Conservation (phyloP, 2,113 vertebrate species). For the Vimba vimba region DNA sequence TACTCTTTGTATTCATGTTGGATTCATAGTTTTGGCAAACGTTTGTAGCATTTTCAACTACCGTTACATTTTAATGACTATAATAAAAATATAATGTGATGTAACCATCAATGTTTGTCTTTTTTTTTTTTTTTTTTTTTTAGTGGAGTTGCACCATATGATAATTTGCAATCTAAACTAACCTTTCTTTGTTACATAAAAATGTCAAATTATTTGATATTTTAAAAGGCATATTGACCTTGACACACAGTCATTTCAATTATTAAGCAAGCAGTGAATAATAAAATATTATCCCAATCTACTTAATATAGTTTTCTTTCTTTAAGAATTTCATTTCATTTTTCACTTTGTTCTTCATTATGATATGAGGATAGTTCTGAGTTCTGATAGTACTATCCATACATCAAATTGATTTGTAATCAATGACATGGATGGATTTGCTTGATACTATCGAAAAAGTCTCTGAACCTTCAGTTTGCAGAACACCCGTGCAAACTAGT, state of each 20-base stretch:
- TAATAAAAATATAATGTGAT: background rate
- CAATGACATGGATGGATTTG: background rate
- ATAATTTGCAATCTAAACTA: background rate
- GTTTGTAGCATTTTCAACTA: background rate
- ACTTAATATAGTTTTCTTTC: background rate
- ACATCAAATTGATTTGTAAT: background rate
- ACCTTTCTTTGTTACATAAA: background rate
- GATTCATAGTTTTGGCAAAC: background rate
- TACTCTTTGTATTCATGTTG: background rate
- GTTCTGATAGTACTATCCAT: background rate
- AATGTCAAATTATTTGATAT: background rate
- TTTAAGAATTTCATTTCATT: background rate
- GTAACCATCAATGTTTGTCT: too few species aligned
- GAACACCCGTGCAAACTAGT: background rate
- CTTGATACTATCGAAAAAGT: background rate
- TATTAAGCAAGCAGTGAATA: background rate
- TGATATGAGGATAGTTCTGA: background rate
- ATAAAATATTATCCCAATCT: background rate
- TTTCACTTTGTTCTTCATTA: background rate
- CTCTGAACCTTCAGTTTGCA: background rate
- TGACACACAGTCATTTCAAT: too few species aligned
- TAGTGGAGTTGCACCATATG: background rate
- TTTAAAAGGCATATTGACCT: background rate
- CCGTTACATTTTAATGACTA: background rate
- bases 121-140: too few species aligned